These are phyloP conservation scores for Carassius auratus DNA, from an alignment of 2,113 vertebrate species.

Conservation along the genomic window DNA sequence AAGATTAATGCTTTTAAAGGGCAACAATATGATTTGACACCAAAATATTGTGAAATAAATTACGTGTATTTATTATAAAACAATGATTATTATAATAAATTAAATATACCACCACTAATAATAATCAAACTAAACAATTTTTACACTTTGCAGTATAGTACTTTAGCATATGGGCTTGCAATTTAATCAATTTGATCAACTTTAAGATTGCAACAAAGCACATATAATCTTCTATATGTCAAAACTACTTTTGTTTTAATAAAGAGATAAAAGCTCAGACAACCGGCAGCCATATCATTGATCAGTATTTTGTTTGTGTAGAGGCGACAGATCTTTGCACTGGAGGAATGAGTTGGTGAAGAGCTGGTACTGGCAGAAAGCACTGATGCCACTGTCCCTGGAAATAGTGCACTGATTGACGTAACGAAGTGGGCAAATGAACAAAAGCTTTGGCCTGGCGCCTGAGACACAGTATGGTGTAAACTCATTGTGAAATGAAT, in stretches of 20 bases:
- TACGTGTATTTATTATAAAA: too few species aligned
- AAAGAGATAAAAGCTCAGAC: neutral
- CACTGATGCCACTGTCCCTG: constrained; percentile 6
- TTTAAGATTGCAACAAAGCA: neutral
- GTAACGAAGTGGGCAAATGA: constrained; percentile 36
- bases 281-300: neutral
- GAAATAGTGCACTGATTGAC: constrained; percentile 41
- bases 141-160: neutral
- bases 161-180: neutral
- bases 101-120: too few species aligned
- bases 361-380: neutral
- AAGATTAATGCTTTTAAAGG: too few species aligned
- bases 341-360: neutral
- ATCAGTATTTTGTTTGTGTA: constrained; percentile 7
- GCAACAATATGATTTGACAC: too few species aligned
- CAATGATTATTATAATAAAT: too few species aligned
- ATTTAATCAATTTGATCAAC: neutral
- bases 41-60: too few species aligned
- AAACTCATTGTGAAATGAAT: constrained; percentile 47
- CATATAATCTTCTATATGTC: neutral
- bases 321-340: constrained; percentile 5
- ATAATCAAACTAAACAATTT: too few species aligned
- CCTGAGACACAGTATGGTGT: constrained; percentile 53
- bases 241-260: neutral
- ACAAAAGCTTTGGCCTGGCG: constrained; percentile 50